phyloP scores from a whole-genome alignment of 2,113 vertebrate species.

The Romanogobio albipinnatus region DNA sequence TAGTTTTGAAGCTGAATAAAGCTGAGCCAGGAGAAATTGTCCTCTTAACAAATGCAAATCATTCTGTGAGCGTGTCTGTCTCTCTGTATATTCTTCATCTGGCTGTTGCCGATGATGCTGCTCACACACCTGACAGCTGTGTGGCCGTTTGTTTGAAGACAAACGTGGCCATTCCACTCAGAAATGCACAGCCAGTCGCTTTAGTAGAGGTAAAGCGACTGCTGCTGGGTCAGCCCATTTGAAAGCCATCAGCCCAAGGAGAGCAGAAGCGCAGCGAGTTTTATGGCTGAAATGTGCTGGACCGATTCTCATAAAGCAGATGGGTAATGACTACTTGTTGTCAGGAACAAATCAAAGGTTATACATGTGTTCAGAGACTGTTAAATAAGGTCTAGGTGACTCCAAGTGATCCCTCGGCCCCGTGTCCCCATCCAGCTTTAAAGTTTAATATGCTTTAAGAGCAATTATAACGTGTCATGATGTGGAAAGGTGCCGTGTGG shows the following conservation, averaged over 20 bases:
- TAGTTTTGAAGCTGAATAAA: not conserved
- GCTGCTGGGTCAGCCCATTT: slow-evolving; percentile 62
- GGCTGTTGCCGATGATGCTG: slow-evolving; percentile 48
- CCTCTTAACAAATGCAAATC: not conserved
- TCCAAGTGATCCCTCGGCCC: slow-evolving; percentile 71
- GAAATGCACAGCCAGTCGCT: slow-evolving; percentile 62
- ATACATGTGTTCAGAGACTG: slow-evolving; percentile 75
- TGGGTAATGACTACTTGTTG: slow-evolving; percentile 80
- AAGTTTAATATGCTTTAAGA: slow-evolving; percentile 81
- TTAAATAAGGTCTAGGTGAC: slow-evolving; percentile 79
- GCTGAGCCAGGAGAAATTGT: slow-evolving; percentile 1
- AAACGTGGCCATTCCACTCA: slow-evolving; percentile 56
- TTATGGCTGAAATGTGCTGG: slow-evolving; percentile 66
- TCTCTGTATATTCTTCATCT: slow-evolving; percentile 50
- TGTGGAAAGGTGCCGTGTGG: slow-evolving; percentile 72
- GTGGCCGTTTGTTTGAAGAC: slow-evolving; percentile 56
- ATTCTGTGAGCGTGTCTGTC: slow-evolving; percentile 33
- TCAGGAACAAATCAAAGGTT: slow-evolving; percentile 75
- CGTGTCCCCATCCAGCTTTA: slow-evolving; percentile 70
- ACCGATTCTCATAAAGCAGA: slow-evolving; percentile 76
- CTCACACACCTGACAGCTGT: slow-evolving; percentile 60
- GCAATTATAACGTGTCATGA: slow-evolving; percentile 76
- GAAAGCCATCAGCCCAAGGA: slow-evolving; percentile 62
- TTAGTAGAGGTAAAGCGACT: slow-evolving; percentile 53
- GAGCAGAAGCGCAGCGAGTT: slow-evolving; percentile 57